Evolutionary conservation across 2,113 vertebrate genomes (phyloP).

Genomic region (Ceyx melanurus): DNA sequence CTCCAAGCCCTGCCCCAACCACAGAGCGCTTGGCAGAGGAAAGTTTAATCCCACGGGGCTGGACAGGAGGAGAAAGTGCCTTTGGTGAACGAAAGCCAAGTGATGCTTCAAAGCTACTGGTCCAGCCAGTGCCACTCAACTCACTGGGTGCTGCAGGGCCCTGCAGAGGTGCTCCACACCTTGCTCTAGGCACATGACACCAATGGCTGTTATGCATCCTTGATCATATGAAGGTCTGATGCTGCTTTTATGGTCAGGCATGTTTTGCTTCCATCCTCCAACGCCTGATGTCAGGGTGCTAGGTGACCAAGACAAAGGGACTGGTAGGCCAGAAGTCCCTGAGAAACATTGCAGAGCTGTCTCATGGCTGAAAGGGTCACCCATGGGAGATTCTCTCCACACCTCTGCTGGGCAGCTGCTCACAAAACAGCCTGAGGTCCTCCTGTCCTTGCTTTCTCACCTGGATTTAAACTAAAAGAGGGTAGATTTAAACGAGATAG

Average conservation of each 20-base stretch:
- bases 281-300: fast-evolving
- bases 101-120: background rate
- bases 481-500: background rate
- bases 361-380: background rate
- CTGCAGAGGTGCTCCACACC: background rate
- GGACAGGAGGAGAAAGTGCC: background rate
- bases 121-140: background rate
- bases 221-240: background rate
- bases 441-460: background rate
- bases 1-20: background rate
- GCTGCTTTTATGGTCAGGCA: background rate
- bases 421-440: background rate
- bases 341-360: background rate
- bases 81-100: background rate
- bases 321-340: background rate
- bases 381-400: background rate
- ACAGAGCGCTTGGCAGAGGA: conserved; percentile 37
- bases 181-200: background rate
- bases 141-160: background rate
- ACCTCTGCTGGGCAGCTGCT: background rate
- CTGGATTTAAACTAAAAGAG: background rate
- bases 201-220: background rate
- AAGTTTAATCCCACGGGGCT: conserved; percentile 11
- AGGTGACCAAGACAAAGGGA: background rate
- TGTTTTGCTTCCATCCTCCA: background rate